These are phyloP conservation scores for Drosophila baimaii DNA, from an alignment of 1,140 invertebrate species.

Conservation along the genomic window DNA sequence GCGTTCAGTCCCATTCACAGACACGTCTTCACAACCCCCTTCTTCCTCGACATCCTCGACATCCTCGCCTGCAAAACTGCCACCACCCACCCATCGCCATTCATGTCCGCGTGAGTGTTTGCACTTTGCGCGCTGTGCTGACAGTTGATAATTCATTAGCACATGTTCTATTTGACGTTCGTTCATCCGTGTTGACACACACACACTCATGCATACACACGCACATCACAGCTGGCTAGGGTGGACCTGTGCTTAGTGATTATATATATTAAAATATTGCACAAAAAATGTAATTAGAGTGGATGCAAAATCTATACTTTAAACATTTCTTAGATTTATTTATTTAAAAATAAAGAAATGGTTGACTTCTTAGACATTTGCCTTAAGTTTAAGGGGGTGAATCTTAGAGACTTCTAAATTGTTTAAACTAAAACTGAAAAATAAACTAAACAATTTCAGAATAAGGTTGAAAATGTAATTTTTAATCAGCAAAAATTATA, in stretches of 20 bases:
- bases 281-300: neutral
- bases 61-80: conserved; percentile 9
- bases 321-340: too few relatives aligned
- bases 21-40: neutral
- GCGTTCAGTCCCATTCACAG: conserved; percentile 1
- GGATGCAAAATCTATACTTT: too few relatives aligned
- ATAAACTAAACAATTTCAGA: too few relatives aligned
- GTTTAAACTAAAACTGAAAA: too few relatives aligned
- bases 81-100: conserved; percentile 26
- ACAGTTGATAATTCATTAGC: conserved; percentile 80
- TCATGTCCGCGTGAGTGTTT: conserved; percentile 70
- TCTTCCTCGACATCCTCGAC: too few relatives aligned
- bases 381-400: too few relatives aligned
- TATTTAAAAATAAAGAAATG: too few relatives aligned
- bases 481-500: too few relatives aligned
- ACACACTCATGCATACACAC: conserved; percentile 20
- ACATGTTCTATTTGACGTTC: conserved; percentile 82
- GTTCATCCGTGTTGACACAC: conserved; percentile 72
- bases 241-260: conserved; percentile 12
- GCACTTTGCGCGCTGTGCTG: conserved; percentile 75
- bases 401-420: too few relatives aligned
- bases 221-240: conserved; percentile 10
- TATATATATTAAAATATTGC: neutral
- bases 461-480: too few relatives aligned
- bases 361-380: too few relatives aligned